A percentile compares a stretch with the other conserved stretches of the same genome.
phyloP scores from a whole-genome alignment of 2,888 invertebrate species.

The Metalampra italica region DNA sequence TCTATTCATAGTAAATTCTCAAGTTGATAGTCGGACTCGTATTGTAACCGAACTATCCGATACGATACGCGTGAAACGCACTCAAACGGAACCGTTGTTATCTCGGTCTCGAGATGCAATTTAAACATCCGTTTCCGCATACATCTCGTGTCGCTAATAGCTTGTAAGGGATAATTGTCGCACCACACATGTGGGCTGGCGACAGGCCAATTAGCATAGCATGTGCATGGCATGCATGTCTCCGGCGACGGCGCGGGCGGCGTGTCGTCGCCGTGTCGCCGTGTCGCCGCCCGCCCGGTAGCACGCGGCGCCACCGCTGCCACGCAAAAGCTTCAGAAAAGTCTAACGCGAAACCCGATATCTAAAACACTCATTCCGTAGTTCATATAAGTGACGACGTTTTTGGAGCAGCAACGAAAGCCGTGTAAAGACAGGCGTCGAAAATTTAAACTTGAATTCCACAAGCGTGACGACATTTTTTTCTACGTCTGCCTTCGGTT shows the following conservation, averaged over 20 bases:
- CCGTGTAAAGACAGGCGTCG: background rate
- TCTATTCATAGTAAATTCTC: no score
- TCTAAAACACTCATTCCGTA: constrained; percentile 19
- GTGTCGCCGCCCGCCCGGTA: constrained; percentile 47
- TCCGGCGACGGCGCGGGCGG: constrained; percentile 23
- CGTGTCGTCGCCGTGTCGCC: background rate
- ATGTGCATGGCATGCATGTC: constrained; percentile 50
- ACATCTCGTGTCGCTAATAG: constrained; percentile 64
- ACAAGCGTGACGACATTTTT: constrained; percentile 30
- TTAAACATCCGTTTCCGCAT: constrained; percentile 78
- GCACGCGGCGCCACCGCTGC: constrained; percentile 25
- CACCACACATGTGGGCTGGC: constrained; percentile 72
- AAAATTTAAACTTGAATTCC: constrained; percentile 1
- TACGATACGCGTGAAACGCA: background rate
- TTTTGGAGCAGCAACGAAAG: constrained; percentile 3
- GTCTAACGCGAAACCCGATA: constrained; percentile 45
- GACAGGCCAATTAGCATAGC: constrained; percentile 75
- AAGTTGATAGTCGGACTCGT: no score
- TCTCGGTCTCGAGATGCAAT: constrained; percentile 63
- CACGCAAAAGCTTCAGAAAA: constrained; percentile 24
- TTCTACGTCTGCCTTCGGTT: constrained; percentile 5
- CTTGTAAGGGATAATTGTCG: constrained; percentile 73
- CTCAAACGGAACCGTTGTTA: constrained; percentile 55
- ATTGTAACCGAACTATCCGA: background rate
- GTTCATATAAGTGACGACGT: constrained; percentile 33